Conservation (phyloP, 2,797 vertebrate genomes). For the Gephyroberyx darwinii region DNA sequence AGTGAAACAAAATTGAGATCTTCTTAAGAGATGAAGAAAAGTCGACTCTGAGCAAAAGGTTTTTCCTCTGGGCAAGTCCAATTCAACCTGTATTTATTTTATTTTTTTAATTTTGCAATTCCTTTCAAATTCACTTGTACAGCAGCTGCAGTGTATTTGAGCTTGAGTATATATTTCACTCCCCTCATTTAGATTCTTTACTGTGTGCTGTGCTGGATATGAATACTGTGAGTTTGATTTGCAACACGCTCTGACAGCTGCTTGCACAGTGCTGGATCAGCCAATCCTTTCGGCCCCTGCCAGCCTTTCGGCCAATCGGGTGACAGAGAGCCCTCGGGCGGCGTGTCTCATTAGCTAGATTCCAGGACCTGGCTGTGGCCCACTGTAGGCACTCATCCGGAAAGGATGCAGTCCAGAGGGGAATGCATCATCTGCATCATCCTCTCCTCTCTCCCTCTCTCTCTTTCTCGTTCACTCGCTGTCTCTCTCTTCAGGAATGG, state of each 20-base stretch:
- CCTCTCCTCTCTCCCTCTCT: conserved; percentile 10
- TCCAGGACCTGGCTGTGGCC: conserved; percentile 80
- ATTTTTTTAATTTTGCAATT: neutral
- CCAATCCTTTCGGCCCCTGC: conserved; percentile 50
- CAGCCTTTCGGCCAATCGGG: conserved; percentile 64
- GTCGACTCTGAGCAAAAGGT: too few relatives aligned
- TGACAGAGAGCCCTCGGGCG: conserved; percentile 42
- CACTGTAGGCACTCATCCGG: conserved; percentile 72
- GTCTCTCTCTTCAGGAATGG: neutral
- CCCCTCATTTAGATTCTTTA: conserved; percentile 56
- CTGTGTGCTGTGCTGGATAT: conserved; percentile 41
- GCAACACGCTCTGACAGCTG: conserved; percentile 62
- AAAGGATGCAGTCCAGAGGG: conserved; percentile 78
- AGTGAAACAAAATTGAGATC: too few relatives aligned
- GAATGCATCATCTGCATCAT: conserved; percentile 71
- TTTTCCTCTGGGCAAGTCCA: too few relatives aligned
- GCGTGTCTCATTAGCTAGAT: conserved; percentile 82
- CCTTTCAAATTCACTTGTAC: neutral
- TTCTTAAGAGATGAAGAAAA: too few relatives aligned
- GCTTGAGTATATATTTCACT: conserved; percentile 42
- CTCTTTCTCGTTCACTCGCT: conserved; percentile 16
- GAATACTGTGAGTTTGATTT: conserved; percentile 51
- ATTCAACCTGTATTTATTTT: neutral
- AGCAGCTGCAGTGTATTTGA: neutral
- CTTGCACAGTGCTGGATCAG: conserved; percentile 9